These are phyloP conservation scores for Polypedilum pembai DNA, from an alignment of 1,140 invertebrate species.

Conservation along the genomic window DNA sequence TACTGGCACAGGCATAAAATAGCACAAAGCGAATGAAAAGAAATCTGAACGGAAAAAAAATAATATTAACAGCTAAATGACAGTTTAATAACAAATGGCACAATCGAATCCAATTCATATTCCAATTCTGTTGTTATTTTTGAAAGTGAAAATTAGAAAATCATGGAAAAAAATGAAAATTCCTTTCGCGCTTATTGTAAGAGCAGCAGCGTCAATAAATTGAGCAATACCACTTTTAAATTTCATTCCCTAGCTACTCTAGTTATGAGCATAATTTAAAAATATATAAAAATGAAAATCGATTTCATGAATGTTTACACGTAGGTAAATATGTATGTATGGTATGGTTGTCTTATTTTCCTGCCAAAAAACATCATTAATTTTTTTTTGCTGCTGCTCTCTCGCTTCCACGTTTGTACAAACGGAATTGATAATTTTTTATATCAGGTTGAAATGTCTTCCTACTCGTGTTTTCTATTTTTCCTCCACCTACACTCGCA, in stretches of 20 bases:
- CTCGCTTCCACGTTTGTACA: background rate
- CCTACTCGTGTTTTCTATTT: no score
- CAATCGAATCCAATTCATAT: background rate
- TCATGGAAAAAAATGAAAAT: background rate
- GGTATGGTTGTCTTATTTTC: background rate
- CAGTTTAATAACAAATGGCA: slow-evolving; percentile 24
- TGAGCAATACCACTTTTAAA: background rate
- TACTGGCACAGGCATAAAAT: slow-evolving; percentile 9
- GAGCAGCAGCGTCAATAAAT: background rate
- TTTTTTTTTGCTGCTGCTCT: background rate
- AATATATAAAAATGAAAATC: slow-evolving; percentile 21
- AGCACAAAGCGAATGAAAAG: background rate
- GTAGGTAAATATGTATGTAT: background rate
- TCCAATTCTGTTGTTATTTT: background rate
- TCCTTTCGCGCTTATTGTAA: background rate
- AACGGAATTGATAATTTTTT: background rate
- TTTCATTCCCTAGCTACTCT: background rate
- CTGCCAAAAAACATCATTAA: slow-evolving; percentile 21
- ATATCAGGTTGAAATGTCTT: background rate
- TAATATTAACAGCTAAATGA: slow-evolving; percentile 20
- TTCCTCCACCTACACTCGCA: background rate
- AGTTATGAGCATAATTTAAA: background rate
- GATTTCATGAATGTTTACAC: slow-evolving; percentile 21
- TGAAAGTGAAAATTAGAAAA: slow-evolving; percentile 11
- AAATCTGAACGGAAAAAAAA: background rate